Percentiles rank a stretch among this genome's conserved stretches.
These are phyloP conservation scores for Frankliniella fusca DNA, from an alignment of 2,888 invertebrate genomes.

Conservation along the genomic window DNA sequence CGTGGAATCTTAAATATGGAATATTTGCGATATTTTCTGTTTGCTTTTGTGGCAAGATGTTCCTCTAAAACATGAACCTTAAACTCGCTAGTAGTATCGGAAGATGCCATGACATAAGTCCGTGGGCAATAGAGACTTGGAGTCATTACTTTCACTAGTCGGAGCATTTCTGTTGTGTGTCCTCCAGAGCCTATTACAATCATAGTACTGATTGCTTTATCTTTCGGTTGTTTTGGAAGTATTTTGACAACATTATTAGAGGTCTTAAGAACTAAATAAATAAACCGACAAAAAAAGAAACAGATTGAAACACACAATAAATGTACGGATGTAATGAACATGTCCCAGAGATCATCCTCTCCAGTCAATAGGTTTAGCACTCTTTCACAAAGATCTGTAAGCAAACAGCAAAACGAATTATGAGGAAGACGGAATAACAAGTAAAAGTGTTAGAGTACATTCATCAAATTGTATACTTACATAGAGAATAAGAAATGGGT, in stretches of 20 bases:
- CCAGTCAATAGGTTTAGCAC: neutral
- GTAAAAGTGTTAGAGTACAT: no score
- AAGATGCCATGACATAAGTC: constrained; percentile 71
- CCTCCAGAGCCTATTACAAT: constrained; percentile 78
- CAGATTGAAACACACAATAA: neutral
- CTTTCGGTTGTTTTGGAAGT: constrained; percentile 7
- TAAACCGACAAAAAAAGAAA: neutral
- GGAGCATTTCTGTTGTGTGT: constrained; percentile 92
- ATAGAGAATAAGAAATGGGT: neutral
- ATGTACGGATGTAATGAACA: neutral
- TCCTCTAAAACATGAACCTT: constrained; percentile 56
- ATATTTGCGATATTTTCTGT: constrained; percentile 45
- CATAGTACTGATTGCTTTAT: constrained; percentile 47
- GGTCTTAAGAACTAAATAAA: neutral
- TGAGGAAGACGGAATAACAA: no score
- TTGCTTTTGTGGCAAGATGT: constrained; percentile 45
- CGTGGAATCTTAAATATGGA: constrained; percentile 65
- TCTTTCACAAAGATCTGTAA: constrained; percentile 3
- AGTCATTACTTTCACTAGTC: constrained; percentile 62
- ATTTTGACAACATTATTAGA: constrained; percentile 6
- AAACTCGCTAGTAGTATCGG: constrained; percentile 68
- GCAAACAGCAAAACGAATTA: neutral
- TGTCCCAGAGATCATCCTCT: constrained; percentile 2
- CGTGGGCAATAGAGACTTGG: constrained; percentile 65
- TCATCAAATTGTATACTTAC: no score